These are phyloP conservation scores for Macquaria ambigua DNA, from an alignment of 2,113 vertebrate genomes.

Conservation along the genomic window DNA sequence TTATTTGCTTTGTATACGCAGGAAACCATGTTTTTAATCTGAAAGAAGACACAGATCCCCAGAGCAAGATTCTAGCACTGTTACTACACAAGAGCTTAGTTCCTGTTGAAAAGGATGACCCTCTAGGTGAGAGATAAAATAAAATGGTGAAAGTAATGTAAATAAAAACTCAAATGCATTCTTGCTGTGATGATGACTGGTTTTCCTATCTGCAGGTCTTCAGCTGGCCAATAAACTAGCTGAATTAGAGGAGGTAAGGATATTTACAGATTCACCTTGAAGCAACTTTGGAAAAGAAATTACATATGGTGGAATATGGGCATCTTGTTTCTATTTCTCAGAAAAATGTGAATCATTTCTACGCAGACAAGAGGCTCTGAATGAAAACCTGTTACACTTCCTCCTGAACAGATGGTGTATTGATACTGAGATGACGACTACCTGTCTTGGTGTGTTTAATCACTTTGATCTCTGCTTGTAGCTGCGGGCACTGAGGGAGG, in stretches of 20 bases:
- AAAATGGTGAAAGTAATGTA: not conserved
- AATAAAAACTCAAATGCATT: not conserved
- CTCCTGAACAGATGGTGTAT: not conserved
- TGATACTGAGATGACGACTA: not conserved
- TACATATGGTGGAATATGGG: not conserved
- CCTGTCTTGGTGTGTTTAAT: conserved; percentile 5
- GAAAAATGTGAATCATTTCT: not conserved
- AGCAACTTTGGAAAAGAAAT: not conserved
- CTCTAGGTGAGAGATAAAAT: conserved; percentile 69
- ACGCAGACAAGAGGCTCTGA: not conserved
- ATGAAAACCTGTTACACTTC: not conserved
- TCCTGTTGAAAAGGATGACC: conserved; percentile 70
- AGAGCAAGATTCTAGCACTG: conserved; percentile 79
- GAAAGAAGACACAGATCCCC: conserved; percentile 70
- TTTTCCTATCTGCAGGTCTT: conserved; percentile 64
- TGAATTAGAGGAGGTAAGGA: conserved; percentile 80
- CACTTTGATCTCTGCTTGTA: conserved; percentile 54
- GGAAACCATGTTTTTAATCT: conserved; percentile 72
- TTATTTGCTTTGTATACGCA: conserved; percentile 48
- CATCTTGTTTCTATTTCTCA: not conserved
- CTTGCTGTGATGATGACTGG: not conserved
- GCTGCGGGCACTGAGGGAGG: conserved; percentile 76
- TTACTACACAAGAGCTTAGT: conserved; percentile 77
- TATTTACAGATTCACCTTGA: conserved; percentile 10
- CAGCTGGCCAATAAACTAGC: conserved; percentile 74